phyloP scores from a whole-genome alignment of 2,888 invertebrate genomes.

The Deilephila elpenor region DNA sequence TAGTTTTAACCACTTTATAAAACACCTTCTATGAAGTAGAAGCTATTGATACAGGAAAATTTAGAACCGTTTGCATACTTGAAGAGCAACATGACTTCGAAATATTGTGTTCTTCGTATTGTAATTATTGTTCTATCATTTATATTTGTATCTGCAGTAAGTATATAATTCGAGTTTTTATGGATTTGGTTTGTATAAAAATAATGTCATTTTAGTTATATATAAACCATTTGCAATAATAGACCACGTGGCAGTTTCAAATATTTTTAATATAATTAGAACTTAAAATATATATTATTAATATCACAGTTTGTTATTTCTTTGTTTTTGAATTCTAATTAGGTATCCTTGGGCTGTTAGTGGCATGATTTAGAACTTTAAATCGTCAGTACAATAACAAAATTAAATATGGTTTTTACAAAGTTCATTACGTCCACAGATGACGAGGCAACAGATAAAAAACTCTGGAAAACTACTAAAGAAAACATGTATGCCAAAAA shows the following conservation, averaged over 20 bases:
- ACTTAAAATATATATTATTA: too few species aligned
- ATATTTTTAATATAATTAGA: too few species aligned
- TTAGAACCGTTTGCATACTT: too few species aligned
- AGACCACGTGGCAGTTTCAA: too few species aligned
- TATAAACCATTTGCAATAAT: too few species aligned
- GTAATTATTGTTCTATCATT: neutral
- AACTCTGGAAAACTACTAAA: slow-evolving; percentile 57
- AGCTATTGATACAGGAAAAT: neutral
- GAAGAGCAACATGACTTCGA: neutral
- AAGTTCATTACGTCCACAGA: slow-evolving; percentile 43
- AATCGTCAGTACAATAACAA: neutral
- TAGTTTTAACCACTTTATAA: slow-evolving; percentile 17
- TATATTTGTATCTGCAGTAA: slow-evolving; percentile 1
- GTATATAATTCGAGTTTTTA: neutral
- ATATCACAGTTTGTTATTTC: too few species aligned
- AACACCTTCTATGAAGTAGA: neutral
- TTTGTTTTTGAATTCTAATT: too few species aligned
- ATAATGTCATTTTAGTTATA: too few species aligned
- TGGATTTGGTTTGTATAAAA: too few species aligned
- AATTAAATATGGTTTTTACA: neutral
- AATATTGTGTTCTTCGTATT: neutral
- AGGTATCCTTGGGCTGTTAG: too few species aligned
- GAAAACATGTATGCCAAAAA: slow-evolving; percentile 60
- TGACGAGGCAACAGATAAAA: slow-evolving; percentile 62
- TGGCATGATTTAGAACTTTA: too few species aligned